These are phyloP conservation scores for Propithecus deckenii DNA, from an alignment of 2,797 vertebrate genomes.

Conservation along the genomic window DNA sequence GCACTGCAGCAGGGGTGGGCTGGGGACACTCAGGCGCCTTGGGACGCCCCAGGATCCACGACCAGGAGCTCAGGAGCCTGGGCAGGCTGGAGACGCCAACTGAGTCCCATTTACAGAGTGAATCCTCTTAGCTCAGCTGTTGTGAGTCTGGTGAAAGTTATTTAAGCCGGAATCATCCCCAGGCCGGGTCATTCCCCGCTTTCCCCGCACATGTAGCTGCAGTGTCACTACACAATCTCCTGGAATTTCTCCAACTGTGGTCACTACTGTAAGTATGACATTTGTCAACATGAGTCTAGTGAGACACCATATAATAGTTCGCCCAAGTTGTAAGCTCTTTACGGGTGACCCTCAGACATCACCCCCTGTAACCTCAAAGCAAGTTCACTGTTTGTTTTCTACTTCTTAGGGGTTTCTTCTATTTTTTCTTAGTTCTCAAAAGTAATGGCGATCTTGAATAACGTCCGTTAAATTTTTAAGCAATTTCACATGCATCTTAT, in stretches of 20 bases:
- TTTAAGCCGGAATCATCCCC: background rate
- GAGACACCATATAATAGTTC: background rate
- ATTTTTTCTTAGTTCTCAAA: background rate
- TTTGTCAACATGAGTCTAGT: background rate
- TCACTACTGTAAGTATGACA: background rate
- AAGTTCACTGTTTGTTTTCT: background rate
- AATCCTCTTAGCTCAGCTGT: background rate
- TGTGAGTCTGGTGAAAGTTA: background rate
- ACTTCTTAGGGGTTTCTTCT: background rate
- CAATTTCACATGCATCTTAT: background rate
- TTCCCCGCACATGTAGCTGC: rapidly evolving
- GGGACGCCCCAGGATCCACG: background rate
- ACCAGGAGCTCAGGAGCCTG: background rate
- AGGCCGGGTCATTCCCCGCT: background rate
- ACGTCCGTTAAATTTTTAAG: background rate
- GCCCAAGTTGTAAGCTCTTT: background rate
- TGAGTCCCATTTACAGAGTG: background rate
- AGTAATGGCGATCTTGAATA: background rate
- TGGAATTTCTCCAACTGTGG: background rate
- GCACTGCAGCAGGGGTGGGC: background rate
- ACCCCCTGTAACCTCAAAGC: background rate
- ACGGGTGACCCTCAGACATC: background rate
- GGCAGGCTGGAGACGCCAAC: background rate
- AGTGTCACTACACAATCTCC: background rate
- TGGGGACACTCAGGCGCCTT: background rate